Conservation (phyloP, 2,113 vertebrate species). For the Toxotes chatareus region DNA sequence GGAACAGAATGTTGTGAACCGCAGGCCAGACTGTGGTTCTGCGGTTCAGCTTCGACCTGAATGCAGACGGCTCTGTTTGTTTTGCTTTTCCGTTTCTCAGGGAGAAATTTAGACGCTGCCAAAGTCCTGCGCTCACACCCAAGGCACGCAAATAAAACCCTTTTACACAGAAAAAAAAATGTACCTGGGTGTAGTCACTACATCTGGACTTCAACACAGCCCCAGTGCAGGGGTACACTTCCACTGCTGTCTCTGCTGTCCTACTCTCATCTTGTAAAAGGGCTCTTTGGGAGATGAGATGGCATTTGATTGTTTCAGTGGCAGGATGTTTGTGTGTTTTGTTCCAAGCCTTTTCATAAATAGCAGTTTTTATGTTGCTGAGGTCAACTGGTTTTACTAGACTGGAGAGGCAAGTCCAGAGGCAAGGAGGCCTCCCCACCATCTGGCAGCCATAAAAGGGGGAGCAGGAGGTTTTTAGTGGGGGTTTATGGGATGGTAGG, state of each 20-base stretch:
- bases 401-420: conserved; percentile 85
- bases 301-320: conserved; percentile 73
- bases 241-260: conserved; percentile 41
- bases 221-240: conserved; percentile 38
- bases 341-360: conserved; percentile 82
- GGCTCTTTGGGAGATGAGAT: conserved; percentile 80
- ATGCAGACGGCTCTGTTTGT: conserved; percentile 80
- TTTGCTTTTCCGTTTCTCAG: conserved; percentile 81
- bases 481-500: conserved; percentile 81
- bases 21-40: conserved; percentile 78
- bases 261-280: conserved; percentile 74
- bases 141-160: conserved; percentile 77
- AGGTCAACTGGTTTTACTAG: conserved; percentile 86
- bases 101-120: conserved; percentile 75
- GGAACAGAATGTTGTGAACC: conserved; percentile 78
- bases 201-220: conserved; percentile 68
- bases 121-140: conserved; percentile 79
- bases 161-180: conserved; percentile 51
- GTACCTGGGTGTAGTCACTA: conserved; percentile 76
- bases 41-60: conserved; percentile 72
- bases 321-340: conserved; percentile 84
- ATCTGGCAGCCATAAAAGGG: conserved; percentile 86
- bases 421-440: conserved; percentile 82
- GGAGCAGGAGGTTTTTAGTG: conserved; percentile 81
- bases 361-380: conserved; percentile 80